A percentile compares a stretch with the other conserved stretches of the same genome.
Evolutionary conservation across 2,113 vertebrate species (phyloP).

Genomic region (Ceyx margarethae): DNA sequence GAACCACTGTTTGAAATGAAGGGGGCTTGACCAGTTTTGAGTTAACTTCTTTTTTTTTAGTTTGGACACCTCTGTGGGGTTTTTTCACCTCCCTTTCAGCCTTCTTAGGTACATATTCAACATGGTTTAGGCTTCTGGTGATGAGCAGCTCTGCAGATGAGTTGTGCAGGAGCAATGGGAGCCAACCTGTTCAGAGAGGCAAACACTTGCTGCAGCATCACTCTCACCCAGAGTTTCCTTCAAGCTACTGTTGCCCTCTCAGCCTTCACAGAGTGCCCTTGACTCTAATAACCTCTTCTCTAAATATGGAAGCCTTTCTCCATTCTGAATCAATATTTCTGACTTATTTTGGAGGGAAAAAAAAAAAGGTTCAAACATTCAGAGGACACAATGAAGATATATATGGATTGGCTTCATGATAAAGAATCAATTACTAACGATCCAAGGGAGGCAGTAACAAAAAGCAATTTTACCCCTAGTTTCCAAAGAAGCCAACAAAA

Average conservation of each 20-base stretch:
- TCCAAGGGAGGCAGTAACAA: conserved; percentile 7
- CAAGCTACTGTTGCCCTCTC: neutral
- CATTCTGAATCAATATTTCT: conserved; percentile 19
- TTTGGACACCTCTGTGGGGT: no score
- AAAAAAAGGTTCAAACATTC: neutral
- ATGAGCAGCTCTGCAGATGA: neutral
- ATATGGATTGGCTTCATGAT: conserved; percentile 21
- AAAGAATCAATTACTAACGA: conserved; percentile 55
- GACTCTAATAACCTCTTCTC: neutral
- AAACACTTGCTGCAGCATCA: neutral
- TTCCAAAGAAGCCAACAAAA: conserved; percentile 11
- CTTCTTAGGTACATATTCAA: neutral
- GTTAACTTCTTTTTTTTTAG: neutral
- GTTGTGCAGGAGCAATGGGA: neutral
- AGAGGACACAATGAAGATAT: neutral
- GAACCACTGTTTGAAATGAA: neutral
- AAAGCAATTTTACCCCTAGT: conserved; percentile 1
- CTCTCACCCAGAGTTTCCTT: neutral
- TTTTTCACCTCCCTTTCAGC: neutral
- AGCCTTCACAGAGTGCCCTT: neutral
- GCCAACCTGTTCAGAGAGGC: neutral
- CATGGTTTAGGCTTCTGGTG: neutral
- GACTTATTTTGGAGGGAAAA: neutral
- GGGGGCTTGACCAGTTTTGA: neutral
- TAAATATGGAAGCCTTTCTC: neutral